phyloP scores from a whole-genome alignment of 1,140 invertebrate species.

The Bathynomus jamesi region DNA sequence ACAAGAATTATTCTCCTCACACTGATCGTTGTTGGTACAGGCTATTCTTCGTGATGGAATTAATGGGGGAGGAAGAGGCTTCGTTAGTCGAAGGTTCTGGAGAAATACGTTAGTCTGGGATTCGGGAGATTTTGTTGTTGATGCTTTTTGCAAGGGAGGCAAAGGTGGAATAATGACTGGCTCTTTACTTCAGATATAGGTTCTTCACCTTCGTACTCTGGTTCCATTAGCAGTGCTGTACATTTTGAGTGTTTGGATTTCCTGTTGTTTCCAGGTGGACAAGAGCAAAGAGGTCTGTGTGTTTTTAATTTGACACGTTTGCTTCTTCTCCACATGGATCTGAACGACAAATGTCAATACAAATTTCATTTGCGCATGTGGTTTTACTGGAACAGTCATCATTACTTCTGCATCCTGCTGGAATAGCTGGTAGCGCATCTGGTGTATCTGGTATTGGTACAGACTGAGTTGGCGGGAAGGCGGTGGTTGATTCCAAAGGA shows the following conservation, averaged over 20 bases:
- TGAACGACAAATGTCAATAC: slow-evolving; percentile 53
- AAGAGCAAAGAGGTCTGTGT: slow-evolving; percentile 41
- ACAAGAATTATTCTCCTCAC: slow-evolving; percentile 76
- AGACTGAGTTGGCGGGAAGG: too few relatives aligned
- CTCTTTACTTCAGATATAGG: neutral
- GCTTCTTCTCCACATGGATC: slow-evolving; percentile 42
- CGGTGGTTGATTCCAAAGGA: too few relatives aligned
- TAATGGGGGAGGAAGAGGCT: slow-evolving; percentile 13
- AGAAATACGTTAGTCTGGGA: neutral
- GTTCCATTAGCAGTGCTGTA: neutral
- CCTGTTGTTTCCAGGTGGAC: slow-evolving; percentile 54
- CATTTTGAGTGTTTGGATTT: slow-evolving; percentile 48
- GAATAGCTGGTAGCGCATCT: slow-evolving; percentile 44
- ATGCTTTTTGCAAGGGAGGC: neutral
- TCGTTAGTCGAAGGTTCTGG: neutral
- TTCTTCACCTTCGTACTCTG: neutral
- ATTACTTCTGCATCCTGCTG: slow-evolving; percentile 62
- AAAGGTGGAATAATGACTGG: neutral
- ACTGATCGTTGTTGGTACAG: slow-evolving; percentile 58
- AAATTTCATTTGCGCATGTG: slow-evolving; percentile 66
- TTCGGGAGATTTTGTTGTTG: neutral
- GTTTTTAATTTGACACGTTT: slow-evolving; percentile 39
- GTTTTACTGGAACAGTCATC: slow-evolving; percentile 70
- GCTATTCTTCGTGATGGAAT: slow-evolving; percentile 14
- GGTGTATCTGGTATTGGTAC: neutral